phyloP scores from a whole-genome alignment of 2,888 invertebrate species.

The Autographa gamma region DNA sequence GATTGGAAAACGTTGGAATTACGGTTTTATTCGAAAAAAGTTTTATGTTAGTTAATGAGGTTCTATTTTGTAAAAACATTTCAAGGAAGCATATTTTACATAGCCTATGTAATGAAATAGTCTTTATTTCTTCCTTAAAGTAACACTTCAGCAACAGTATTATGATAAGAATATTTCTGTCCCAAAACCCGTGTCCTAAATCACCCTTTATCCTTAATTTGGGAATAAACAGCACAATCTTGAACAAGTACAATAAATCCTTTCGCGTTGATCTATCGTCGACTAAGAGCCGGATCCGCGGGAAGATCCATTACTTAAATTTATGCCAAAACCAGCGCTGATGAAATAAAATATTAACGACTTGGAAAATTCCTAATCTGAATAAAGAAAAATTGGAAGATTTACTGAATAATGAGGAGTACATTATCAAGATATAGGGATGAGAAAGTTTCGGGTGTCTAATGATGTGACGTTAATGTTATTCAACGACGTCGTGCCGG shows the following conservation, averaged over 20 bases:
- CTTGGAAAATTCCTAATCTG: constrained; percentile 53
- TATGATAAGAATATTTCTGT: not conserved
- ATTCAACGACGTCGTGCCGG: not conserved
- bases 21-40: constrained; percentile 4
- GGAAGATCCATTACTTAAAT: constrained; percentile 51
- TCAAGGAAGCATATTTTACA: too few species aligned
- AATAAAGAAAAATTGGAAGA: constrained; percentile 38
- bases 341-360: constrained; percentile 57
- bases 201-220: constrained; percentile 16
- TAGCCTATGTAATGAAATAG: too few species aligned
- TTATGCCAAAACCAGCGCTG: constrained; percentile 47
- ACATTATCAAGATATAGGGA: constrained; percentile 28
- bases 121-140: too few species aligned
- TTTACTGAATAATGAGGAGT: constrained; percentile 43
- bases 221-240: constrained; percentile 41
- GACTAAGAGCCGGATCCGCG: constrained; percentile 46
- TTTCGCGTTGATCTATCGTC: constrained; percentile 54
- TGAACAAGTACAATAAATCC: constrained; percentile 52
- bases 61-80: too few species aligned
- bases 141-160: not conserved
- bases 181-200: constrained; percentile 10
- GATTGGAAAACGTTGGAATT: constrained; percentile 10
- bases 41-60: too few species aligned
- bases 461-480: constrained; percentile 10
- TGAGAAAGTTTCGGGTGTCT: not conserved